Conservation (phyloP, 2,797 vertebrate genomes). For the Esox lucius region DNA sequence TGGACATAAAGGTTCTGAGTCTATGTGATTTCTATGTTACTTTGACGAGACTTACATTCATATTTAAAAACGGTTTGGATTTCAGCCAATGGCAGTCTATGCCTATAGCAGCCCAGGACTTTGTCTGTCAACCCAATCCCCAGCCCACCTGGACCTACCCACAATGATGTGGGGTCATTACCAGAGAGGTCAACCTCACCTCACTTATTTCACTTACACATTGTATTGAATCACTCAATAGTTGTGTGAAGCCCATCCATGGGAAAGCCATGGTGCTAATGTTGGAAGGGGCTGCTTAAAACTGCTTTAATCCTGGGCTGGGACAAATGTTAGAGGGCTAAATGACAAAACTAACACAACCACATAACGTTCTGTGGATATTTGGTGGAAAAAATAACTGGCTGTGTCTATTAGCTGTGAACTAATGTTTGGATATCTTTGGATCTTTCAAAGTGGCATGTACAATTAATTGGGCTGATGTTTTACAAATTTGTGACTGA, state of each 20-base stretch:
- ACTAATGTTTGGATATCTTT: conserved; percentile 8
- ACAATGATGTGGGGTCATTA: conserved; percentile 9
- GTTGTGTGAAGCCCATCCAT: conserved; percentile 37
- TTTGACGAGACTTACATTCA: not conserved
- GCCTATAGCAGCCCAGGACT: not conserved
- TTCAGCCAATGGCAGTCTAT: not conserved
- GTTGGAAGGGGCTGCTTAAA: conserved; percentile 29
- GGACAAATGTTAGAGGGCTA: conserved; percentile 33
- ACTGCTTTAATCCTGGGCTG: conserved; percentile 50
- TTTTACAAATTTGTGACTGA: not conserved
- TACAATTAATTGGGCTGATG: not conserved
- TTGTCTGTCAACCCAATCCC: not conserved
- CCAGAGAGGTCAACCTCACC: not conserved
- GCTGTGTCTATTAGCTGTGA: conserved; percentile 23
- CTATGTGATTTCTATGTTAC: not conserved
- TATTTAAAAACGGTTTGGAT: not conserved
- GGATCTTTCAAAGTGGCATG: not conserved
- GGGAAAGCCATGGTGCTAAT: conserved; percentile 59
- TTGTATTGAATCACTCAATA: conserved; percentile 39
- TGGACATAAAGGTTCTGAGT: not conserved
- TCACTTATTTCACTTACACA: not conserved
- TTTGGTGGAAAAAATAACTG: conserved; percentile 20
- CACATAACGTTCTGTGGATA: not conserved
- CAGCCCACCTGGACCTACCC: not conserved
- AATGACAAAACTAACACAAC: conserved; percentile 7